A percentile compares a stretch with the other conserved stretches of the same genome.
These are phyloP conservation scores for Desoria tigrina DNA, from an alignment of 2,888 invertebrate species.

Conservation along the genomic window DNA sequence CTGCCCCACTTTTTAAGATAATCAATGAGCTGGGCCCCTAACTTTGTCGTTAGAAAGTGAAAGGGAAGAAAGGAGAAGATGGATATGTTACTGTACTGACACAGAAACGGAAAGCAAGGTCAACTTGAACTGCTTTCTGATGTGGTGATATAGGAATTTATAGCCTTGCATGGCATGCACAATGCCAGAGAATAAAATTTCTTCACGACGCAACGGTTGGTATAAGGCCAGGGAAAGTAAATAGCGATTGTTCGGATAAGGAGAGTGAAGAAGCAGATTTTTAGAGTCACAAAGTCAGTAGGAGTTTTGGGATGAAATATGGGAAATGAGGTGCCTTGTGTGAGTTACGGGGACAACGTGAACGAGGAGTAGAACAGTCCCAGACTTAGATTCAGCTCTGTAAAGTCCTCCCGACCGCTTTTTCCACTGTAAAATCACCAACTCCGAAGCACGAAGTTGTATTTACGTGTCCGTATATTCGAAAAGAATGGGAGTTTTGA, in stretches of 20 bases:
- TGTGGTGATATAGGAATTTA: no score
- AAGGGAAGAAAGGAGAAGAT: slow-evolving; percentile 4
- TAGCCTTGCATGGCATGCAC: slow-evolving; percentile 6
- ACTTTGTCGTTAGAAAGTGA: neutral
- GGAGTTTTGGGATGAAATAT: slow-evolving; percentile 28
- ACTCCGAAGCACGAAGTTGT: neutral
- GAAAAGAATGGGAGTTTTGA: slow-evolving; percentile 8
- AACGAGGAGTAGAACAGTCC: neutral
- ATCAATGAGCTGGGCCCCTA: neutral
- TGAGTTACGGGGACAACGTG: slow-evolving; percentile 28
- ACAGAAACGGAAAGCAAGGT: slow-evolving; percentile 4
- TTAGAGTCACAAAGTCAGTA: slow-evolving; percentile 17
- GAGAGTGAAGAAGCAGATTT: slow-evolving; percentile 17
- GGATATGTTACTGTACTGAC: neutral
- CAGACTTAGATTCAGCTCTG: no score
- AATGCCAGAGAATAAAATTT: slow-evolving; percentile 20
- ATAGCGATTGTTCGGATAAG: slow-evolving; percentile 15
- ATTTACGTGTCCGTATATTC: neutral
- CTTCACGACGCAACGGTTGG: neutral
- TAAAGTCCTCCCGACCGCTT: neutral
- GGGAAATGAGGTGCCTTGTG: slow-evolving; percentile 28
- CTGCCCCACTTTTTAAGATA: slow-evolving; percentile 15
- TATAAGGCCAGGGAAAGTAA: slow-evolving; percentile 9
- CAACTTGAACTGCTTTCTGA: neutral
- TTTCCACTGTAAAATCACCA: neutral